These are phyloP conservation scores for Bombus terrestris DNA, from an alignment of 1,140 invertebrate species.

Conservation along the genomic window DNA sequence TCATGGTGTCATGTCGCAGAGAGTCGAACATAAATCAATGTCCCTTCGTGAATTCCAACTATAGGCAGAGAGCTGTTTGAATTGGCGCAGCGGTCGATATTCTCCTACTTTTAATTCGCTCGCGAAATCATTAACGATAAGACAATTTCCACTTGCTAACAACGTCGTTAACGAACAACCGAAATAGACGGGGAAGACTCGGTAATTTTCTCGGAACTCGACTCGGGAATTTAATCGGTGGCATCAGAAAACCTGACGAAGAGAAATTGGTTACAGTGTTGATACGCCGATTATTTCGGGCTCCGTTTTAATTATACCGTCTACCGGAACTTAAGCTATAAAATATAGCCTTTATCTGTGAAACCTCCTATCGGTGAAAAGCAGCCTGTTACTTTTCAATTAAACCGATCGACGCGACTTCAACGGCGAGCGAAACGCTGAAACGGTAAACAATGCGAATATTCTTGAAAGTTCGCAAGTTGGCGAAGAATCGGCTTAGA, in stretches of 20 bases:
- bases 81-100: background rate
- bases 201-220: conserved; percentile 22
- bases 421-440: background rate
- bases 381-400: background rate
- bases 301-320: conserved; percentile 16
- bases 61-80: background rate
- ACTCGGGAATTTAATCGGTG: conserved; percentile 2
- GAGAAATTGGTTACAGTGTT: background rate
- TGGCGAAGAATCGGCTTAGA: conserved; percentile 25
- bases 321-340: no score
- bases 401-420: background rate
- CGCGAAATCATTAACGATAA: conserved; percentile 31
- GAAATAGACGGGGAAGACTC: background rate
- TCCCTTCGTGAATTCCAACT: background rate
- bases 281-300: background rate
- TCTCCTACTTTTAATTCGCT: background rate
- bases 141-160: conserved; percentile 48
- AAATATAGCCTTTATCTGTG: background rate
- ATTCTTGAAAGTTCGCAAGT: conserved; percentile 43
- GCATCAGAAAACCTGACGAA: conserved; percentile 22
- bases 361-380: background rate
- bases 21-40: background rate
- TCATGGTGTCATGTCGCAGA: background rate
- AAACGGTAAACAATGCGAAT: conserved; percentile 42
- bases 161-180: conserved; percentile 32